A percentile compares a stretch with the other conserved stretches of the same genome.
Conservation (phyloP, 2,888 invertebrate species). For the Trichopoda pennipes region DNA sequence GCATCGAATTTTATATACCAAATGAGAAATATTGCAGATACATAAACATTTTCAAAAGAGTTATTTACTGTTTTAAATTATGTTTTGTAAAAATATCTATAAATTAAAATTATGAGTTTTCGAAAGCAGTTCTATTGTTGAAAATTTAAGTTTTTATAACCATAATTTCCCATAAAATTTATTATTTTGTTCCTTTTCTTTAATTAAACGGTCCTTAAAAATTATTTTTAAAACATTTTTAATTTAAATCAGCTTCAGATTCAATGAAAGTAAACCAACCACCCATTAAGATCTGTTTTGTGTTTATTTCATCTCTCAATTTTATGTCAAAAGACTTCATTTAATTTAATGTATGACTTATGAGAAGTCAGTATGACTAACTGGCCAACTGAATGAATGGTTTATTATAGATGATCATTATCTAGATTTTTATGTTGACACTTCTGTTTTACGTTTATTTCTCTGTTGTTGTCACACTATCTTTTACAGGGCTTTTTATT, state of each 20-base stretch:
- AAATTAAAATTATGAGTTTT: no score
- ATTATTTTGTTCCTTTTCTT: not conserved
- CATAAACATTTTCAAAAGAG: no score
- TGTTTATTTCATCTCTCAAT: not conserved
- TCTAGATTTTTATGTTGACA: conserved; percentile 61
- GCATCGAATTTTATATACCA: no score
- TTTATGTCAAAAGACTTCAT: conserved; percentile 28
- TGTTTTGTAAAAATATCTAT: no score
- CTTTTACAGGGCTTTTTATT: conserved; percentile 9
- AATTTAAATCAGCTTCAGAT: not conserved
- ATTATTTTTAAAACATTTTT: not conserved
- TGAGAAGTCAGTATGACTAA: conserved; percentile 2
- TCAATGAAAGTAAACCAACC: conserved; percentile 18
- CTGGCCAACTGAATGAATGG: conserved; percentile 8
- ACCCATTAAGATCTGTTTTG: conserved; percentile 43
- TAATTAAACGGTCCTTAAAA: not conserved
- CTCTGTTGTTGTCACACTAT: conserved; percentile 1
- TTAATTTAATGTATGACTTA: conserved; percentile 19
- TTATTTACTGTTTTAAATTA: no score
- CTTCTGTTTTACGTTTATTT: conserved; percentile 56
- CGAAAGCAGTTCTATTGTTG: no score
- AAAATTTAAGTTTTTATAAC: no score
- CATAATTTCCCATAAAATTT: no score
- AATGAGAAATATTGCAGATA: no score
- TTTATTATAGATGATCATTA: conserved; percentile 52